A percentile compares a stretch with the other conserved stretches of the same genome.
Evolutionary conservation across 2,888 invertebrate species (phyloP).

Genomic region (Anaspis maculata): DNA sequence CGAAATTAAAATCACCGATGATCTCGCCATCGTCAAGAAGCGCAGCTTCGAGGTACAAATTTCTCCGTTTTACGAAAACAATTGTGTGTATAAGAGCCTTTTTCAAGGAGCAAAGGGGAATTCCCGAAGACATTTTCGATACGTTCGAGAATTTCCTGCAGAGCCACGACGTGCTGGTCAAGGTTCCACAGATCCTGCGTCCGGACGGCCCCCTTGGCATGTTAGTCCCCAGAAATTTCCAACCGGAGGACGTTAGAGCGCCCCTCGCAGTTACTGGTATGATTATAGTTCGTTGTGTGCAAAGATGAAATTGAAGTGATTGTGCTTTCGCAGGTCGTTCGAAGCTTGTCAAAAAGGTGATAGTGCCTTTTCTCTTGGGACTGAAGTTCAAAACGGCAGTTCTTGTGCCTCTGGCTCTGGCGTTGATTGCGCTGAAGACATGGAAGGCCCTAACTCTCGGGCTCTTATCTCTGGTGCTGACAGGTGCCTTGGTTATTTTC

Average conservation of each 20-base stretch:
- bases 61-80: too few species aligned
- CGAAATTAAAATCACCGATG: slow-evolving; percentile 67
- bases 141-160: slow-evolving; percentile 67
- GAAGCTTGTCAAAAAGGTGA: slow-evolving; percentile 69
- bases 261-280: slow-evolving; percentile 55
- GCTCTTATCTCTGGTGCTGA: slow-evolving; percentile 72
- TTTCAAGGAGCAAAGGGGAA: slow-evolving; percentile 42
- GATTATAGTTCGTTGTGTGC: too few species aligned
- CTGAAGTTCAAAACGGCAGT: slow-evolving; percentile 81
- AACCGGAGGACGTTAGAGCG: slow-evolving; percentile 60
- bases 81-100: neutral
- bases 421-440: slow-evolving; percentile 77
- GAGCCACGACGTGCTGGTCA: slow-evolving; percentile 66
- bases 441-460: slow-evolving; percentile 86
- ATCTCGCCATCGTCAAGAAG: slow-evolving; percentile 63
- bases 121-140: slow-evolving; percentile 56
- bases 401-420: slow-evolving; percentile 70
- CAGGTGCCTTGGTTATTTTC: slow-evolving; percentile 79
- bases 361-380: slow-evolving; percentile 78
- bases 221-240: slow-evolving; percentile 57
- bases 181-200: slow-evolving; percentile 58
- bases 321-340: slow-evolving; percentile 53
- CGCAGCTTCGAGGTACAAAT: slow-evolving; percentile 27
- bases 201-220: slow-evolving; percentile 49
- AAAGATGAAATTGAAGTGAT: too few species aligned